Percentiles rank a stretch among this genome's conserved stretches.
Evolutionary conservation across 1,140 invertebrate species (phyloP).

Genomic region (Chlorops oryzae): DNA sequence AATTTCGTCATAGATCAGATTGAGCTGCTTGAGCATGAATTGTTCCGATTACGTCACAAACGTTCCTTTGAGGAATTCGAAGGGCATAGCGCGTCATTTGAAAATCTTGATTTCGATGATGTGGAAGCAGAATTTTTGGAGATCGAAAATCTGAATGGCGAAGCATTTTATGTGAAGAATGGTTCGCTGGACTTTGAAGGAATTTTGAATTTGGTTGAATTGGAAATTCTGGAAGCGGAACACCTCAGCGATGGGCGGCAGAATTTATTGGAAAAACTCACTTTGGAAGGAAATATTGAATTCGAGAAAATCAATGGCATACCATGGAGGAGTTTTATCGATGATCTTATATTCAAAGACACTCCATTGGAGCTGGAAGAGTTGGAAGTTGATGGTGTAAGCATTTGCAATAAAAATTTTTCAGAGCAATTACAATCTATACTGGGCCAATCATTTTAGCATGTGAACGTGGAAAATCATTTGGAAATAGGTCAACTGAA

Average conservation of each 20-base stretch:
- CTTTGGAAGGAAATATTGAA: conserved; percentile 22
- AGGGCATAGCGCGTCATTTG: conserved; percentile 16
- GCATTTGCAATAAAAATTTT: conserved; percentile 14
- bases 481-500: conserved; percentile 45
- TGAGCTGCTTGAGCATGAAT: conserved; percentile 15
- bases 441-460: conserved; percentile 27
- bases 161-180: conserved; percentile 30
- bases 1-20: conserved; percentile 24
- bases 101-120: conserved; percentile 27
- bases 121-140: conserved; percentile 19
- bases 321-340: conserved; percentile 37
- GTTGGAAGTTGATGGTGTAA: conserved; percentile 48
- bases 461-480: conserved; percentile 35
- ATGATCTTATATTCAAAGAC: conserved; percentile 45
- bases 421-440: conserved; percentile 1
- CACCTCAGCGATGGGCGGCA: neutral
- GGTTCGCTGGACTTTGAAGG: conserved; percentile 26
- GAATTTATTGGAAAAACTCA: neutral
- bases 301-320: conserved; percentile 40
- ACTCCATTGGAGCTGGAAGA: conserved; percentile 36
- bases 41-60: conserved; percentile 13
- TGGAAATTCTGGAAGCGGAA: conserved; percentile 20
- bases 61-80: conserved; percentile 20
- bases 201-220: conserved; percentile 20
- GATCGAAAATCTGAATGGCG: conserved; percentile 28